phyloP scores from a whole-genome alignment of 2,888 invertebrate genomes.

The Andrena bicolor region DNA sequence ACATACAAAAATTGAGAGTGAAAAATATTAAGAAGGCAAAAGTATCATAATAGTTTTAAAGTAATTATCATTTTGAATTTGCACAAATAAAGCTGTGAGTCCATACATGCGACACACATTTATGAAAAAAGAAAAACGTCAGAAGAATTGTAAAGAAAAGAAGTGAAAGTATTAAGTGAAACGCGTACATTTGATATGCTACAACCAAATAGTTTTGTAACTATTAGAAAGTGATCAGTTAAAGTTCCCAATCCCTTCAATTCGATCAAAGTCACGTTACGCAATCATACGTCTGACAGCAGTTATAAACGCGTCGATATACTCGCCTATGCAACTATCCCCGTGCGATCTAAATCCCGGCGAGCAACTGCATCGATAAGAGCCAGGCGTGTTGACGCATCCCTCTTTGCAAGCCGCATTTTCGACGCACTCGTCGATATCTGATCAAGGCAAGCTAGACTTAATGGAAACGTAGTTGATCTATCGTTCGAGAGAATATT shows the following conservation, averaged over 20 bases:
- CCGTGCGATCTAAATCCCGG: constrained; percentile 73
- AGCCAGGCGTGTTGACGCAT: constrained; percentile 81
- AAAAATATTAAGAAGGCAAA: no score
- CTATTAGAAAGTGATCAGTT: not conserved
- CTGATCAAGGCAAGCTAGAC: constrained; percentile 61
- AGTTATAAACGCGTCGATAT: constrained; percentile 15
- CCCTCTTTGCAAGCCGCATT: constrained; percentile 76
- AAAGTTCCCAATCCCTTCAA: not conserved
- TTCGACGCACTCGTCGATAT: constrained; percentile 81
- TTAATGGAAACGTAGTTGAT: constrained; percentile 54
- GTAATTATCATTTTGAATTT: no score
- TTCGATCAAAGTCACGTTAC: constrained; percentile 13
- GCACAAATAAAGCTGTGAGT: no score
- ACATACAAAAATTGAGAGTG: no score
- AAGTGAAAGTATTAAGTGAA: not conserved
- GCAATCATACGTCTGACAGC: not conserved
- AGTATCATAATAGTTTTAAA: no score
- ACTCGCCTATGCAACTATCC: constrained; percentile 77
- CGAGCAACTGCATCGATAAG: constrained; percentile 80
- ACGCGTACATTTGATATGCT: not conserved
- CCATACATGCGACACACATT: no score
- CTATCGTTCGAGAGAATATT: constrained; percentile 43
- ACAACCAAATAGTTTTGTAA: not conserved
- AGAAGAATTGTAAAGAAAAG: not conserved
- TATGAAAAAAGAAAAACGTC: not conserved